Percentiles rank a stretch among this genome's conserved stretches.
These are phyloP conservation scores for Galaxea fascicularis DNA, from an alignment of 92 coral and sea anemone genomes.

Conservation along the genomic window DNA sequence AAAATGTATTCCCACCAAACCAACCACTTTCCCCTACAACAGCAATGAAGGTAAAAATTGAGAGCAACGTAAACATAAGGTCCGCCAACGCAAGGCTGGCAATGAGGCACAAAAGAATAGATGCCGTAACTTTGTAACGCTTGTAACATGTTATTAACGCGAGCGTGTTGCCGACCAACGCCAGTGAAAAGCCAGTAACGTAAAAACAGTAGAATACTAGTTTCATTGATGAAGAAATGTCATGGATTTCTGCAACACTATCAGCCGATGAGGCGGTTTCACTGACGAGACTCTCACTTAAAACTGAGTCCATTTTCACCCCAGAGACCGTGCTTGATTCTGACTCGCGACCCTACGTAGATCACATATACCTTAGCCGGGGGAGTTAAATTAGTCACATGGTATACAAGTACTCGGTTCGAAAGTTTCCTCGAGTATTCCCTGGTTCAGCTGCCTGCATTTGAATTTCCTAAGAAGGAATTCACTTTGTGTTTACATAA, in stretches of 20 bases:
- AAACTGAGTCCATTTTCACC: conserved; percentile 1
- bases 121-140: conserved; percentile 65
- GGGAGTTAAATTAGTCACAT: too few relatives aligned
- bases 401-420: too few relatives aligned
- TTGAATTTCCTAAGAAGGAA: too few relatives aligned
- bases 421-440: too few relatives aligned
- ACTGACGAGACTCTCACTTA: conserved; percentile 5
- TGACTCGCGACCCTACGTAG: too few relatives aligned
- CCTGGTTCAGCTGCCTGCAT: too few relatives aligned
- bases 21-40: conserved; percentile 61
- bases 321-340: background rate
- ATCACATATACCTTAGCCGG: too few relatives aligned
- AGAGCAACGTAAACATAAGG: conserved; percentile 73
- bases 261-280: background rate
- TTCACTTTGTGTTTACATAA: too few relatives aligned
- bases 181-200: conserved; percentile 58
- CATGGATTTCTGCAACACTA: background rate
- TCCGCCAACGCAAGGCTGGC: conserved; percentile 86
- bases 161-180: conserved; percentile 71
- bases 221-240: conserved; percentile 21
- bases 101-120: conserved; percentile 70
- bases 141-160: conserved; percentile 82
- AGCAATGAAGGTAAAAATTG: conserved; percentile 73
- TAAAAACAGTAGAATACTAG: conserved; percentile 46
- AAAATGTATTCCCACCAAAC: conserved; percentile 71